These are phyloP conservation scores for Sclerurus mexicanus DNA, from an alignment of 2,113 vertebrate species.

Conservation along the genomic window DNA sequence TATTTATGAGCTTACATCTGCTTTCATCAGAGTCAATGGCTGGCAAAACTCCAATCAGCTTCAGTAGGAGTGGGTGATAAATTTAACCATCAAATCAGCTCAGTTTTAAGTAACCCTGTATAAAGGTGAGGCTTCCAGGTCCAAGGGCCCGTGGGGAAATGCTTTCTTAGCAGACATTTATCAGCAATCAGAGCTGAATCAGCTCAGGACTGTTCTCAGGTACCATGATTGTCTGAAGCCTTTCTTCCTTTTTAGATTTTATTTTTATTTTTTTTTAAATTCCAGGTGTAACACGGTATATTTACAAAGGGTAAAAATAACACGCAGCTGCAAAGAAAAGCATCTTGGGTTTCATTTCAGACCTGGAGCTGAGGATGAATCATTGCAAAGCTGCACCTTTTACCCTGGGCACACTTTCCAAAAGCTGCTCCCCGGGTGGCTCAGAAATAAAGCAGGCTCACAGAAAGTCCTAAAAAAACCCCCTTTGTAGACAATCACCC, in stretches of 20 bases:
- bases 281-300: constrained; percentile 59
- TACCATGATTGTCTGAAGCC: background rate
- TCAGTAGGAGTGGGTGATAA: background rate
- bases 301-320: constrained; percentile 64
- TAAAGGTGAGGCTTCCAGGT: background rate
- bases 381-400: constrained; percentile 41
- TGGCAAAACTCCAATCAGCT: background rate
- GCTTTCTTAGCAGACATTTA: background rate
- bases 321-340: constrained; percentile 52
- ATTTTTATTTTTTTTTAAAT: background rate
- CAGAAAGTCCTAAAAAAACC: constrained; percentile 38
- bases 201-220: background rate
- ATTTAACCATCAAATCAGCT: constrained; percentile 3
- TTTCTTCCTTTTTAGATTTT: background rate
- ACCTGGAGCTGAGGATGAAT: constrained; percentile 43
- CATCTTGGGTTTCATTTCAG: constrained; percentile 11
- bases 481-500: constrained; percentile 34
- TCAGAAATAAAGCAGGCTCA: constrained; percentile 72
- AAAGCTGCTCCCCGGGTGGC: constrained; percentile 15
- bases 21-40: constrained; percentile 8
- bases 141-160: background rate
- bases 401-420: background rate
- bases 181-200: background rate
- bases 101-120: background rate
- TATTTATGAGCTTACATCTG: constrained; percentile 22